Evolutionary conservation across 1,140 invertebrate genomes (phyloP), one percentile per base, ranked within the genome.

Genomic region (Mercenaria mercenaria): DNA sequence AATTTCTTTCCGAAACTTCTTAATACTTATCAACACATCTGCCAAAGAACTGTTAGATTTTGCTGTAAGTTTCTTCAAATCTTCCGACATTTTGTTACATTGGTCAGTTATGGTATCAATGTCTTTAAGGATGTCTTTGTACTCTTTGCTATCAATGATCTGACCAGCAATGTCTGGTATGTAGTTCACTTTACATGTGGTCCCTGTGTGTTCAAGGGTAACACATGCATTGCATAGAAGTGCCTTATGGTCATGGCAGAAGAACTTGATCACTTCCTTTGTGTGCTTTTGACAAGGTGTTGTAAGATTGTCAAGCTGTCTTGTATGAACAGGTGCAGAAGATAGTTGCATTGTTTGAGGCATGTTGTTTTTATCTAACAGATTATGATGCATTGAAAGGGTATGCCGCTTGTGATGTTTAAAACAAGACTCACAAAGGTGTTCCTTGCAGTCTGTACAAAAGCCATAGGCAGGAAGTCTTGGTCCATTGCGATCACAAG

Each of bases 371-470:
- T 61, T 61, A n/a, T 61, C 59, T n/a, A 61, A 20, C 8, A 61
- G 29, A n/a, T 6, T 61, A n/a, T 61, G 59, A 29, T 61, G 8
- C 23, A 4, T 61, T 61, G 29, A 61, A n/a, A 61, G 59, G 4
- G 8, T 61, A 61, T 23, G 23, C 23, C 20, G 6, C 26, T 61
- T 61, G 20, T 61, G 59, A 61, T 11, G 59, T 20, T 61, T 23
- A 20, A n/a, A 61, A n/a, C 59, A 61, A 61, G 20, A 6, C 4
- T n/a, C 3, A 61, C 59, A 61, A n/a, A 61, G 29, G 29, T 61
- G 59, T n/a, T 61, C 59, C 4, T 61, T 61, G 59, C 59, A 61
- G 59, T 61, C 59, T n/a, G 59, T 61, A 20, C 59, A 61, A 61
- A n/a, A 61, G 29, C 59, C 59, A 29, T 61, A n/a, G 8, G 59